A percentile compares a stretch with the other conserved stretches of the same genome.
Evolutionary conservation across 2,797 vertebrate species (phyloP).

Genomic region (Pangasius djambal): DNA sequence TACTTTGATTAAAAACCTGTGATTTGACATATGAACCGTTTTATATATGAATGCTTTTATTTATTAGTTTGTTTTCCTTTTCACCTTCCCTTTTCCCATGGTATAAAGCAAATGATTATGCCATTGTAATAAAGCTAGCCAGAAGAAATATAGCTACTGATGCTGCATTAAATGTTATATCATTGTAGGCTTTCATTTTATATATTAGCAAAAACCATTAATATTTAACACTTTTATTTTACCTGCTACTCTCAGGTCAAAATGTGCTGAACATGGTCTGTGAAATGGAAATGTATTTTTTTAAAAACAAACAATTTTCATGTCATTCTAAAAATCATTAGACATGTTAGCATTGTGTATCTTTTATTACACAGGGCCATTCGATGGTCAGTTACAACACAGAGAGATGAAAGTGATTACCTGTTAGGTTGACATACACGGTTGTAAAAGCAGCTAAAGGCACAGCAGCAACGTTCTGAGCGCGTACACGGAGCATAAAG

Average conservation of each 20-base stretch:
- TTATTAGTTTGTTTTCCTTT: not conserved
- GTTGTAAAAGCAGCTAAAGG: conserved; percentile 84
- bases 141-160: not conserved
- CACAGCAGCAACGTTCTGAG: conserved; percentile 85
- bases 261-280: not conserved
- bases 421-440: conserved; percentile 83
- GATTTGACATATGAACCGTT: not conserved
- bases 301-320: not conserved
- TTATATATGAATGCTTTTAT: not conserved
- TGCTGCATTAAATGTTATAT: not conserved
- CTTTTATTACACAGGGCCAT: not conserved
- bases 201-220: not conserved
- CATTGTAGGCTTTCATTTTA: not conserved
- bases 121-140: not conserved
- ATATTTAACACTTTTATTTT: not conserved
- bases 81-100: not conserved
- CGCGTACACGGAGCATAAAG: conserved; percentile 84
- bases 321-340: not conserved
- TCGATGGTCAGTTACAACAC: not conserved
- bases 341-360: not conserved
- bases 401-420: conserved; percentile 61
- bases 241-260: not conserved
- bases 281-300: not conserved
- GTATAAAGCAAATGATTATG: not conserved
- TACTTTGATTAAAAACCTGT: not conserved